These are phyloP conservation scores for Galbula dea DNA, from an alignment of 2,113 vertebrate species.

Conservation along the genomic window DNA sequence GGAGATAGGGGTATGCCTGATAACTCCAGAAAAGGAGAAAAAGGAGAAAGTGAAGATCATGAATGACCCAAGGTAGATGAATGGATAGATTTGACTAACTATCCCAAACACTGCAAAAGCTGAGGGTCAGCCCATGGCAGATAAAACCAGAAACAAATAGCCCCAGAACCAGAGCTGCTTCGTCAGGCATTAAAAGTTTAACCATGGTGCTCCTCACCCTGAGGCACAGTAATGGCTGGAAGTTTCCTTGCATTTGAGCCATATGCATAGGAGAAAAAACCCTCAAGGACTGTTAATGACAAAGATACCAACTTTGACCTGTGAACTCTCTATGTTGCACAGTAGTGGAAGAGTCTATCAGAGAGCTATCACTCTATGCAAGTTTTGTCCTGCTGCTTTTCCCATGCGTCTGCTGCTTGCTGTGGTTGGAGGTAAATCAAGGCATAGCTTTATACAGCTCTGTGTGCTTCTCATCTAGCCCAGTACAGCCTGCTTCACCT, in stretches of 20 bases:
- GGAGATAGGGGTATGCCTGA: not conserved
- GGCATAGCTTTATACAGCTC: not conserved
- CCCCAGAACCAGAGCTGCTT: not conserved
- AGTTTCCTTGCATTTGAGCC: not conserved
- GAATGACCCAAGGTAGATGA: not conserved
- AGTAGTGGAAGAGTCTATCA: not conserved
- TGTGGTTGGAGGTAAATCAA: not conserved
- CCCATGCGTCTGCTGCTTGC: not conserved
- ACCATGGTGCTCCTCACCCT: not conserved
- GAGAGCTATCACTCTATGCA: not conserved
- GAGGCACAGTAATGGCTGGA: fast-evolving
- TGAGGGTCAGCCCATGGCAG: not conserved
- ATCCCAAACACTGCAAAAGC: not conserved
- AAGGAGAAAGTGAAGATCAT: not conserved
- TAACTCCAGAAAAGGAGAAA: not conserved
- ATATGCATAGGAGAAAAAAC: not conserved
- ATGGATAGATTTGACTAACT: not conserved
- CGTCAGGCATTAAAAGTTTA: not conserved
- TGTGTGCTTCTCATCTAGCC: not conserved
- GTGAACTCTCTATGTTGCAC: not conserved
- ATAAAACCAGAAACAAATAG: not conserved
- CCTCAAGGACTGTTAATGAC: not conserved
- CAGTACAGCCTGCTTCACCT: not conserved
- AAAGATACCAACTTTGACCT: not conserved
- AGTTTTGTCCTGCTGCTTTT: not conserved